Evolutionary conservation across 2,797 vertebrate species (phyloP), one percentile per base, ranked within the genome.

Genomic region (Masticophis lateralis): DNA sequence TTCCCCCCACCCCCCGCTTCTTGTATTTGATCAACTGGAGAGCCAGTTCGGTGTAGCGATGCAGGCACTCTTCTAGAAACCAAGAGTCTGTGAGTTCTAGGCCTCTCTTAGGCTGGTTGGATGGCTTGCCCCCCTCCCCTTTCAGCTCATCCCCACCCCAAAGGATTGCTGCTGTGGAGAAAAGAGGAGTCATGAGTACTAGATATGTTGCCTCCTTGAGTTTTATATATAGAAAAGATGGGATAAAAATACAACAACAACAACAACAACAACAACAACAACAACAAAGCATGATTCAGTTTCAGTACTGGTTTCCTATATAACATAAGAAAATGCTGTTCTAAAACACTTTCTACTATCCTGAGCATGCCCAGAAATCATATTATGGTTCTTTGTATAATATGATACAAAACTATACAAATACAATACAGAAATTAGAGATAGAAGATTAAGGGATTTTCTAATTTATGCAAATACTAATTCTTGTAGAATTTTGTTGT

Each of bases 401-500:
- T 69, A 32, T 28, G n/a, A 32, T 69, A 32, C 13, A 69, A n/a
- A n/a, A 32, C 13, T 32, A 69, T 69, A n/a, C 66, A 69, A 69
- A 32, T 69, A 7, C 66, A 32, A 69, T 69, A 74, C 14, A 56
- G 16, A 89, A 92, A 88, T 79, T 89, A 83, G 56, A 53, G 51
- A 60, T 32, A 53, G 63, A 92, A 92, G 55, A 27, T 51, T 59
- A 79, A 88, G 27, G 27, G 28, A 83, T 92, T 60, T 92, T 89
- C 55, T 89, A 89, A 79, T 89, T 79, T 79, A 92, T 47, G 59
- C 66, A 93, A 93, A 61, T 88, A 22, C 47, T 79, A 0, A 63
- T 92, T n/a, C 56, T 93, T 91, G 55, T 37, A 88, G 90, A 93
- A 27, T 56, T 94, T 90, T 91, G 18, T n/a, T 27, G 53, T 0